These are phyloP conservation scores for Caenorhabditis sp. DNA, from an alignment of 2,888 invertebrate species.

Conservation along the genomic window DNA sequence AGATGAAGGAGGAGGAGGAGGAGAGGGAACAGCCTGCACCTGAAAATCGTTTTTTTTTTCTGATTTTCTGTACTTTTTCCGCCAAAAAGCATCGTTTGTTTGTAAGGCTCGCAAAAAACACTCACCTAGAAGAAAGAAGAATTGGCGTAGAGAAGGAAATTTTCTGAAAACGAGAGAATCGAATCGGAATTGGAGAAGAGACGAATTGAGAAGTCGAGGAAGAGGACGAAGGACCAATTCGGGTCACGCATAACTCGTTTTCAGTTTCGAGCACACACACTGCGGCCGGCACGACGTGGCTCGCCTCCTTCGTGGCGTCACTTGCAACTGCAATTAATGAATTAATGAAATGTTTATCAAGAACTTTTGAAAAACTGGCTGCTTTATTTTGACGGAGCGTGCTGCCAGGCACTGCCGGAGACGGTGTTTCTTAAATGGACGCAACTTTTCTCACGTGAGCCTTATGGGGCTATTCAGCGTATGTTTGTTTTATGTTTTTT, in stretches of 20 bases:
- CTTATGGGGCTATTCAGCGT: too few species aligned
- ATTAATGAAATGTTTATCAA: too few species aligned
- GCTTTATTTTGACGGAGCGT: too few species aligned
- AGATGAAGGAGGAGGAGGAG: not conserved
- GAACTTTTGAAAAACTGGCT: too few species aligned
- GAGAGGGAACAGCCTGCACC: constrained; percentile 11
- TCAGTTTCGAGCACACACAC: constrained; percentile 78
- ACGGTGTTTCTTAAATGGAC: too few species aligned
- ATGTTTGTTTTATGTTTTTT: too few species aligned
- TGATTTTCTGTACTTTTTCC: not conserved
- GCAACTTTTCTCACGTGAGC: too few species aligned
- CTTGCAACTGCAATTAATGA: constrained; percentile 48
- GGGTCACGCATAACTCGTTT: constrained; percentile 78
- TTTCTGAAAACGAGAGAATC: too few species aligned
- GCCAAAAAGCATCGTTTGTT: not conserved
- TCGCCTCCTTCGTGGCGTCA: constrained; percentile 74
- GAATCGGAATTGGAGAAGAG: not conserved
- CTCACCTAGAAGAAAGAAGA: too few species aligned
- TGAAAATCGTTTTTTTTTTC: constrained; percentile 4
- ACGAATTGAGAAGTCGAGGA: not conserved
- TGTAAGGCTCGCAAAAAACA: not conserved
- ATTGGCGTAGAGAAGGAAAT: too few species aligned
- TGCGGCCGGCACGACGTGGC: constrained; percentile 76
- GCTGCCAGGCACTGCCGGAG: too few species aligned
- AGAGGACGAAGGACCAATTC: not conserved